Conservation (phyloP, 1,140 invertebrate genomes). For the Ptiloglossa arizonensis region DNA sequence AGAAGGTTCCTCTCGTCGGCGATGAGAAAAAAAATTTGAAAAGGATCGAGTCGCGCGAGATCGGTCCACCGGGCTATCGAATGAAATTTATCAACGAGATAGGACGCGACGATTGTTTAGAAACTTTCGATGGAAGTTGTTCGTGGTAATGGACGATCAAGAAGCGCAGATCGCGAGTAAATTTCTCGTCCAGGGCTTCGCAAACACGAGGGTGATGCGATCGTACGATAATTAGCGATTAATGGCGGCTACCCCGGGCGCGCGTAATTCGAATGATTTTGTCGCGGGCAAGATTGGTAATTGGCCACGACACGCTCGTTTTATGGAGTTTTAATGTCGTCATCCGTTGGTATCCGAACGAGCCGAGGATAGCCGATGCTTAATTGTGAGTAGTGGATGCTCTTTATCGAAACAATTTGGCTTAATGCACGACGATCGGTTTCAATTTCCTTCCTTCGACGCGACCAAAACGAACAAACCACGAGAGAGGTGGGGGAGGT, state of each 20-base stretch:
- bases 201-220: conserved; percentile 36
- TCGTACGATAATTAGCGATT: conserved; percentile 59
- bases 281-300: conserved; percentile 46
- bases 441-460: neutral
- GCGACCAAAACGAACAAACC: neutral
- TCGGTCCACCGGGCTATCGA: too few relatives aligned
- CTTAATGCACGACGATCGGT: neutral
- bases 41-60: too few relatives aligned
- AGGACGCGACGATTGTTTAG: too few relatives aligned
- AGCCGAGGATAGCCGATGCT: neutral
- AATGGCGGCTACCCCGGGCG: conserved; percentile 16
- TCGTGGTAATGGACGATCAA: too few relatives aligned
- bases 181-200: conserved; percentile 43
- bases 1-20: too few relatives aligned
- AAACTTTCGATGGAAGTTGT: too few relatives aligned
- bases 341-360: neutral
- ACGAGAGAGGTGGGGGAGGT: too few relatives aligned
- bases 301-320: conserved; percentile 35
- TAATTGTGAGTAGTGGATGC: neutral
- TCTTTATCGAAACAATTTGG: neutral
- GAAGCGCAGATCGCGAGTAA: too few relatives aligned
- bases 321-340: conserved; percentile 21
- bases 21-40: too few relatives aligned
- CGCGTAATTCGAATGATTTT: conserved; percentile 53
- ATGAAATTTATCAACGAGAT: too few relatives aligned